Conservation (phyloP, 1,140 invertebrate species). For the Drosophila sulfurigaster region DNA sequence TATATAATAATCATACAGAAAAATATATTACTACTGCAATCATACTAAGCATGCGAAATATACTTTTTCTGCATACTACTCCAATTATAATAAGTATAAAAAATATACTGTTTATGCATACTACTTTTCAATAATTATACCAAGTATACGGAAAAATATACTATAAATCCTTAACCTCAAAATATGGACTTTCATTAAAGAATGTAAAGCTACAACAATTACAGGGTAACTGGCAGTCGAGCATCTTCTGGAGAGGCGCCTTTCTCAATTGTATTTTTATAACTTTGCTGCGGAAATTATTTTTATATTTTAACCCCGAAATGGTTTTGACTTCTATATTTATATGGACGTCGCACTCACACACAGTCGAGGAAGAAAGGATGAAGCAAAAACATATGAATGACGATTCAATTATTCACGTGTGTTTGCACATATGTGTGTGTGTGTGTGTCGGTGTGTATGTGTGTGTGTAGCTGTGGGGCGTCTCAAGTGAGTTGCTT, state of each 20-base stretch:
- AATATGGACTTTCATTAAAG: too few relatives aligned
- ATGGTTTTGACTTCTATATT: conserved; percentile 69
- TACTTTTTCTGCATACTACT: too few relatives aligned
- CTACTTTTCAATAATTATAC: too few relatives aligned
- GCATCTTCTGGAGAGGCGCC: neutral
- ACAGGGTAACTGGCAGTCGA: conserved; percentile 6
- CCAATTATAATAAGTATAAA: too few relatives aligned
- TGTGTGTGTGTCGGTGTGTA: conserved; percentile 1
- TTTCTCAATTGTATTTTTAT: conserved; percentile 19
- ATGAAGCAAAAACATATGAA: conserved; percentile 33
- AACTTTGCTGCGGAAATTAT: conserved; percentile 64
- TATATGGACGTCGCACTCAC: conserved; percentile 33
- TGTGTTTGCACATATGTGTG: conserved; percentile 23
- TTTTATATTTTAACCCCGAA: conserved; percentile 79
- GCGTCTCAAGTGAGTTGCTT: conserved; percentile 71
- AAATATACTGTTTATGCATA: too few relatives aligned
- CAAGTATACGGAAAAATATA: too few relatives aligned
- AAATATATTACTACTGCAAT: too few relatives aligned
- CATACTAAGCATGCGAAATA: too few relatives aligned
- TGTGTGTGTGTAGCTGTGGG: conserved; percentile 45
- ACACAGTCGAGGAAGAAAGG: neutral
- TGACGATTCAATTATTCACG: conserved; percentile 70
- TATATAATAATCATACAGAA: too few relatives aligned
- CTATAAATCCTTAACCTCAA: too few relatives aligned
- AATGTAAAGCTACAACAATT: too few relatives aligned